These are phyloP conservation scores for Drosophila testacea DNA, from an alignment of 2,888 invertebrate species.

Conservation along the genomic window DNA sequence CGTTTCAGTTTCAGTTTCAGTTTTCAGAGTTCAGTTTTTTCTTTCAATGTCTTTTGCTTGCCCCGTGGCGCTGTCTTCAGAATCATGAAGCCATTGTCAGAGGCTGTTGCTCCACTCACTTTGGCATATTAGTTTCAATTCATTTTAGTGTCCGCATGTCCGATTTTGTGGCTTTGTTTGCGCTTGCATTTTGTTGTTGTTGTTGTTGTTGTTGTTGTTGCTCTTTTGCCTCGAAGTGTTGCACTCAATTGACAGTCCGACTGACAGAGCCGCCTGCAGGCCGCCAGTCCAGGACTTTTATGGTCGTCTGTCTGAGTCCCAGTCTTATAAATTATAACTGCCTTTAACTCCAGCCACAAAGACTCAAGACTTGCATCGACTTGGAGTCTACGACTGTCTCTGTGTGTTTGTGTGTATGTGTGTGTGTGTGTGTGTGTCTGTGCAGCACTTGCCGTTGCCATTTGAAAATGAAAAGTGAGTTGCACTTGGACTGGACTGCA, in stretches of 20 bases:
- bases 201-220: slow-evolving; percentile 15
- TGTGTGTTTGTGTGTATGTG: slow-evolving; percentile 40
- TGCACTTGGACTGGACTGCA: slow-evolving; percentile 59
- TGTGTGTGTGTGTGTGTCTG: slow-evolving; percentile 34
- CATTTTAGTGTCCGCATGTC: slow-evolving; percentile 77
- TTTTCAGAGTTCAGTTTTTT: slow-evolving; percentile 9
- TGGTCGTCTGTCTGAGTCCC: slow-evolving; percentile 63
- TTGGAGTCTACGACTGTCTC: slow-evolving; percentile 14
- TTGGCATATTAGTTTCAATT: slow-evolving; percentile 82
- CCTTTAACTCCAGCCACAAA: slow-evolving; percentile 30
- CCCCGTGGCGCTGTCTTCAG: slow-evolving; percentile 64
- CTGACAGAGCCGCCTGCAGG: slow-evolving; percentile 79
- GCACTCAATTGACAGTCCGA: slow-evolving; percentile 79
- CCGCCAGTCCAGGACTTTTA: slow-evolving; percentile 75
- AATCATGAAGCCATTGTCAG: slow-evolving; percentile 76
- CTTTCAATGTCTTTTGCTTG: slow-evolving; percentile 20
- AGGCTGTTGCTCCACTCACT: slow-evolving; percentile 69
- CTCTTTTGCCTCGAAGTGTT: slow-evolving; percentile 66
- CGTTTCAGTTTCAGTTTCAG: not conserved
- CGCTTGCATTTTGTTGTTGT: slow-evolving; percentile 32
- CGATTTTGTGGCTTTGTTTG: slow-evolving; percentile 75
- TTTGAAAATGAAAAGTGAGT: slow-evolving; percentile 78
- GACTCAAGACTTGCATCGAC: slow-evolving; percentile 13
- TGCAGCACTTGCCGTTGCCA: slow-evolving; percentile 77
- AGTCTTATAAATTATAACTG: slow-evolving; percentile 75